phyloP scores from a whole-genome alignment of 2,113 vertebrate genomes.

The Halcyon malimbica region DNA sequence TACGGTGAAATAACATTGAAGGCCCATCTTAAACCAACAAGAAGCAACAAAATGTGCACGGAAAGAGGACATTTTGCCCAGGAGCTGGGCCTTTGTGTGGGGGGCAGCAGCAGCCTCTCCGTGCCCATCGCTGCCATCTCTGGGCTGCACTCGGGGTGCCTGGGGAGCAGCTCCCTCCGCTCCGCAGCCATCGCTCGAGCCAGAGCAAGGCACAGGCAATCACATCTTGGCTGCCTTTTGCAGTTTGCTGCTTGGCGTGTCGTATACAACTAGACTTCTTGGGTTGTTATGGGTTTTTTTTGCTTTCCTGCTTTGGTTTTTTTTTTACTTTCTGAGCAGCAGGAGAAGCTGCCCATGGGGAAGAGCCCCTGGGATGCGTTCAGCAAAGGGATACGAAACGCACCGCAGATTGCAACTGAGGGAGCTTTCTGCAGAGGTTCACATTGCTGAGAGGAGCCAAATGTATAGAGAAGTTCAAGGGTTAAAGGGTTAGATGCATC shows the following conservation, averaged over 20 bases:
- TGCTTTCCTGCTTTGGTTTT: not conserved
- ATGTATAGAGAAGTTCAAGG: not conserved
- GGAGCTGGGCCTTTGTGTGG: not conserved
- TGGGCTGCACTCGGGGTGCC: not conserved
- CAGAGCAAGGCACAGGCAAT: not conserved
- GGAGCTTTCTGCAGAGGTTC: not conserved
- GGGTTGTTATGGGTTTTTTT: not conserved
- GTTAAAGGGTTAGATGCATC: not conserved
- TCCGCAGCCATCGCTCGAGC: fast-evolving
- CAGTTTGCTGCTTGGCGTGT: not conserved
- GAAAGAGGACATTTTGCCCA: not conserved
- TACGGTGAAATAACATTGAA: not conserved
- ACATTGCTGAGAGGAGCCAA: not conserved
- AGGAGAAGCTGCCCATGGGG: not conserved
- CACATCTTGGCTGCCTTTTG: not conserved
- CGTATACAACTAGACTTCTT: not conserved
- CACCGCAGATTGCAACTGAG: not conserved
- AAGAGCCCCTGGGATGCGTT: not conserved
- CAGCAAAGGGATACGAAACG: not conserved
- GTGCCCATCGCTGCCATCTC: not conserved
- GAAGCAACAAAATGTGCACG: not conserved
- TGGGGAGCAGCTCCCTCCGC: not conserved
- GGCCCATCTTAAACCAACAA: not conserved
- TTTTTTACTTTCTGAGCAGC: not conserved
- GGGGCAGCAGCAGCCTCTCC: fast-evolving